These are phyloP conservation scores for Hirudinaria manillensis DNA, from an alignment of 2,888 invertebrate genomes.

Conservation along the genomic window DNA sequence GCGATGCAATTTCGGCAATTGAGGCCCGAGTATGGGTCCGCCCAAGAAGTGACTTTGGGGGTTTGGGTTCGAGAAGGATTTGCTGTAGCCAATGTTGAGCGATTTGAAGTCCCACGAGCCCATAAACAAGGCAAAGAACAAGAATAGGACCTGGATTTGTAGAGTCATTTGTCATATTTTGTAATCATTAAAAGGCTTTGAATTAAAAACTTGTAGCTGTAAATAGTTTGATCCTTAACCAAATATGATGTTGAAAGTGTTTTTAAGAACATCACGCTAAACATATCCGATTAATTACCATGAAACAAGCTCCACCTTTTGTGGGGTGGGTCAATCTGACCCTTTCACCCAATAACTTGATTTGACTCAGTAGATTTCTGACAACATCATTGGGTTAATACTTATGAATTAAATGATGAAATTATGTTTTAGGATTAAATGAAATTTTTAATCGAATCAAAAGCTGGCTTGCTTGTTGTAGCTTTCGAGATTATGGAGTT, in stretches of 20 bases:
- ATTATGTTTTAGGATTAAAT: no score
- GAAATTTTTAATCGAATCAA: not conserved
- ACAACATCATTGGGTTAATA: not conserved
- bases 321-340: not conserved
- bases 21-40: not conserved
- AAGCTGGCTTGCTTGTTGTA: conserved; percentile 46
- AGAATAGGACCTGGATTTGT: conserved; percentile 38
- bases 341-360: not conserved
- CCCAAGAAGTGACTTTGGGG: not conserved
- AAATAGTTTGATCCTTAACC: no score
- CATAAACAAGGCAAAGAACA: conserved; percentile 48
- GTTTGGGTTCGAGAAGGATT: not conserved
- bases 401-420: not conserved
- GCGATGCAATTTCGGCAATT: not conserved
- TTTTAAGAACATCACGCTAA: not conserved
- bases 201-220: no score
- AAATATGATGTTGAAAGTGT: not conserved
- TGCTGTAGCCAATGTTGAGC: conserved; percentile 36
- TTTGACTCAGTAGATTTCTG: not conserved
- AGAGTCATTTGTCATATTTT: no score
- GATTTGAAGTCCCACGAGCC: conserved; percentile 49
- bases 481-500: conserved; percentile 52
- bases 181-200: no score
- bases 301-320: conserved; percentile 12
- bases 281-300: not conserved